phyloP scores from a whole-genome alignment of 2,888 invertebrate genomes.

The Cepaea hortensis region DNA sequence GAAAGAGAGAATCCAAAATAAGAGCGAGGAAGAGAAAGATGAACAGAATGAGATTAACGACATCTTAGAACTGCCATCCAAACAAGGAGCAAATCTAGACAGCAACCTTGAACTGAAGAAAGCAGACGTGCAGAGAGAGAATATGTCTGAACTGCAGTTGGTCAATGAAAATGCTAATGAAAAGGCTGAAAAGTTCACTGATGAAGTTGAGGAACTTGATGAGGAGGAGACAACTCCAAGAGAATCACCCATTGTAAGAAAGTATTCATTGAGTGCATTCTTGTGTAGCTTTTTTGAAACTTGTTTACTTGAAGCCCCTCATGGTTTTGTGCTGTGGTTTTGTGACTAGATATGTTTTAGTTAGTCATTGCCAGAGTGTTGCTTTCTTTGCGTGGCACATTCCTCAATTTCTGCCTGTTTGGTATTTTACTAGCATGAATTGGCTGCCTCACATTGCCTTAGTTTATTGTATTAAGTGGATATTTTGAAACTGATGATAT shows the following conservation, averaged over 20 bases:
- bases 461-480: no score
- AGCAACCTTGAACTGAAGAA: not conserved
- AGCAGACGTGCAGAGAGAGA: constrained; percentile 2
- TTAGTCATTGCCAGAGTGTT: no score
- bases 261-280: not conserved
- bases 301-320: no score
- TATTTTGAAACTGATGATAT: no score
- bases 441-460: no score
- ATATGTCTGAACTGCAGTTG: not conserved
- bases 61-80: not conserved
- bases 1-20: not conserved
- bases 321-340: not conserved
- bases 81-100: not conserved
- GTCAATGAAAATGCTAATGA: constrained; percentile 26
- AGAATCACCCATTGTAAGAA: not conserved
- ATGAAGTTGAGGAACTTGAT: not conserved
- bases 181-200: not conserved
- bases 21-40: not conserved
- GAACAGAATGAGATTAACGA: not conserved
- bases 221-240: not conserved
- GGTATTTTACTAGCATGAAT: no score
- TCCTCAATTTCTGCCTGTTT: no score
- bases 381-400: no score
- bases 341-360: not conserved
- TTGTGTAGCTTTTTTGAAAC: not conserved